Conservation (phyloP, 2,113 vertebrate species). For the Turdus rufiventris region DNA sequence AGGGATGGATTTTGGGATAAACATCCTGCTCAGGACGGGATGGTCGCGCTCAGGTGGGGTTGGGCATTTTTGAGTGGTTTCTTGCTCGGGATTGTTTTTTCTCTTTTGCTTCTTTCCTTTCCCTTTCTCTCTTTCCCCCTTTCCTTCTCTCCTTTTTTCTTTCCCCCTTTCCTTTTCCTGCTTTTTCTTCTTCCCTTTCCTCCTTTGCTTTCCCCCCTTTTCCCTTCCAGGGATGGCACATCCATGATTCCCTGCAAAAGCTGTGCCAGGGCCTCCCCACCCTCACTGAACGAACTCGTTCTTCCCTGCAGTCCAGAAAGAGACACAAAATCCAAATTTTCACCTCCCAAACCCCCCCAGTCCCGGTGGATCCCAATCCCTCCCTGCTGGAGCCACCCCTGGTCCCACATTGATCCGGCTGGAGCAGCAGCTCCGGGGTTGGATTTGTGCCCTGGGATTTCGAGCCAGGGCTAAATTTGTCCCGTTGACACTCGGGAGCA, state of each 20-base stretch:
- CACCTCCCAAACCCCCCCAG: not conserved
- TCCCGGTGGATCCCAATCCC: not conserved
- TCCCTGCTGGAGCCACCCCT: not conserved
- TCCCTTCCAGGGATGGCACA: not conserved
- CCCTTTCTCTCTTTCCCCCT: not conserved
- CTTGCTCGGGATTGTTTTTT: not conserved
- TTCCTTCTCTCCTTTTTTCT: too few relatives aligned
- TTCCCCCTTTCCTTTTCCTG: not conserved
- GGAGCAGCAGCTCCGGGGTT: not conserved
- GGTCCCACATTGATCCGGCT: not conserved
- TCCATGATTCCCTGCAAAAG: not conserved
- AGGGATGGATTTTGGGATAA: not conserved
- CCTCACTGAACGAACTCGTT: accelerated
- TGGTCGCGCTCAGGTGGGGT: not conserved
- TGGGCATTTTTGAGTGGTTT: not conserved
- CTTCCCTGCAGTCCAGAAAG: not conserved
- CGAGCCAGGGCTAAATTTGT: not conserved
- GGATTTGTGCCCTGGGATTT: not conserved
- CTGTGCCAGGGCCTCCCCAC: not conserved
- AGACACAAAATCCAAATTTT: not conserved
- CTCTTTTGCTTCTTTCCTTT: not conserved
- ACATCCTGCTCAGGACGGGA: constrained; percentile 59
- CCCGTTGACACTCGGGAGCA: not conserved
- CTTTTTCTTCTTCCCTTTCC: too few relatives aligned
- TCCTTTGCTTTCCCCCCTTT: not conserved